These are phyloP conservation scores for Stichopus chloronotus DNA, from an alignment of 35 echinoderm and acorn worm genomes.

Conservation along the genomic window DNA sequence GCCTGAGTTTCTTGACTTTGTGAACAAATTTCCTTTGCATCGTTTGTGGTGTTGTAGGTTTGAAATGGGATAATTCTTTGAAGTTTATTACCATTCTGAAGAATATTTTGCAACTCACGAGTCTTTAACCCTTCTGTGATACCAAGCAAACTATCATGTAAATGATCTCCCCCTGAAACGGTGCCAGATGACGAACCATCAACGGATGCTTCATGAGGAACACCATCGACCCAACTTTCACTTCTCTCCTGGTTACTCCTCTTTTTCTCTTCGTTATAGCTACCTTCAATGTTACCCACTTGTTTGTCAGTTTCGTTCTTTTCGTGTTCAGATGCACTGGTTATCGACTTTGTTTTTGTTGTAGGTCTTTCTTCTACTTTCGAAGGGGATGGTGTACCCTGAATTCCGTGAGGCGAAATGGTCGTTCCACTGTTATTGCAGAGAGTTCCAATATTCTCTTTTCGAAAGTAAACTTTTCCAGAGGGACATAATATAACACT, in stretches of 20 bases:
- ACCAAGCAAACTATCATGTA: not conserved
- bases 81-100: not conserved
- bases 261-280: not conserved
- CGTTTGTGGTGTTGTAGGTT: not conserved
- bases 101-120: not conserved
- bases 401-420: not conserved
- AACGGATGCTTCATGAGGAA: not conserved
- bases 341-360: not conserved
- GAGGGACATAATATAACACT: not conserved
- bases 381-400: not conserved
- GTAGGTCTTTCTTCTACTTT: not conserved
- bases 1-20: not conserved
- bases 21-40: not conserved
- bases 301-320: not conserved
- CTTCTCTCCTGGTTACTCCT: not conserved
- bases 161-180: not conserved
- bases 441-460: not conserved
- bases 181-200: not conserved
- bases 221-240: not conserved
- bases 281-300: not conserved
- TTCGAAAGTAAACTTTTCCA: conserved; percentile 37
- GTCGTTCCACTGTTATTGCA: not conserved
- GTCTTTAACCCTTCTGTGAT: not conserved
- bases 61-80: not conserved
- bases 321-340: not conserved